phyloP scores from a whole-genome alignment of 2,113 vertebrate genomes.

The Eurypyga helias region DNA sequence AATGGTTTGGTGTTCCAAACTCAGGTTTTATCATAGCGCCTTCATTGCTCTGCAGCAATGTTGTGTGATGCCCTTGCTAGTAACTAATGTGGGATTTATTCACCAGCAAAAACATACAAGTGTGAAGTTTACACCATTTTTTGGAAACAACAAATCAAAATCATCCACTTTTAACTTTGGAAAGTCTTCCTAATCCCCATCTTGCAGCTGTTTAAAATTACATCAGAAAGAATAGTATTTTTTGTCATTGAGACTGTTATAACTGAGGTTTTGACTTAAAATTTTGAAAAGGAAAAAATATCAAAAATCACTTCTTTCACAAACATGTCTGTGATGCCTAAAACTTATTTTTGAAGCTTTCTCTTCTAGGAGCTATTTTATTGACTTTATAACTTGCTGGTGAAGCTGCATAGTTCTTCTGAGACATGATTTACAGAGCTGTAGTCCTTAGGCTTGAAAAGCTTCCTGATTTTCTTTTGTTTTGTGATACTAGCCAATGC shows the following conservation, averaged over 20 bases:
- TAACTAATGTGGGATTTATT: neutral
- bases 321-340: neutral
- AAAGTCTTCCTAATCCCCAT: neutral
- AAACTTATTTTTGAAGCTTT: neutral
- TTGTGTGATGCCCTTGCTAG: neutral
- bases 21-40: rapidly evolving
- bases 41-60: neutral
- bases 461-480: neutral
- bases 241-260: neutral
- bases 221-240: neutral
- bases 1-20: neutral
- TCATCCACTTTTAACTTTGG: neutral
- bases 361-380: neutral
- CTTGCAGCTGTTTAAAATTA: neutral
- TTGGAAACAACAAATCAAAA: neutral
- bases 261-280: neutral
- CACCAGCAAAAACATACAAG: neutral
- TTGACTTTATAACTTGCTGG: neutral
- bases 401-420: neutral
- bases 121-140: neutral
- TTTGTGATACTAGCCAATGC: neutral
- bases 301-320: neutral
- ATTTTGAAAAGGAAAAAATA: neutral
- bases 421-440: neutral
- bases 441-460: neutral